These are phyloP conservation scores for Holothuria scabra DNA, from an alignment of 53 echinoderm and acorn worm species.

Conservation along the genomic window DNA sequence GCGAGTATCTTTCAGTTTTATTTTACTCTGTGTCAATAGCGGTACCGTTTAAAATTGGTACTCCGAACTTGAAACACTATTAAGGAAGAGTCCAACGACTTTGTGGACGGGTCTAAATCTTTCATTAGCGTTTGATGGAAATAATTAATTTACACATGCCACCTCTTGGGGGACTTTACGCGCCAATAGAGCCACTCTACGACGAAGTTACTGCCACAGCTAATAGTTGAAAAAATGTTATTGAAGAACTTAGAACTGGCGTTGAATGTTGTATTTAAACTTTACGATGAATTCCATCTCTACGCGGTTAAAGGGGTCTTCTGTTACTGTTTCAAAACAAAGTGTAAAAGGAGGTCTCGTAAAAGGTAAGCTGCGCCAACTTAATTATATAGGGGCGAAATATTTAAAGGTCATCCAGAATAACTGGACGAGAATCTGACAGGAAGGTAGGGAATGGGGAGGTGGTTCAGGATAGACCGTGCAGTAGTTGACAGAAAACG, in stretches of 20 bases:
- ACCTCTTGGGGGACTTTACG: slow-evolving; percentile 18
- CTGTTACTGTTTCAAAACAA: too few relatives aligned
- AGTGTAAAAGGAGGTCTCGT: too few relatives aligned
- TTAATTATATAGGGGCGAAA: too few relatives aligned
- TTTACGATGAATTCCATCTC: slow-evolving; percentile 29
- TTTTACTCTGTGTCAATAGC: not conserved
- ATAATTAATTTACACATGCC: slow-evolving; percentile 35
- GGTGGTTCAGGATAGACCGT: too few relatives aligned
- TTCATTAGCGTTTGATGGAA: slow-evolving; percentile 38
- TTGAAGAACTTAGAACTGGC: slow-evolving; percentile 1
- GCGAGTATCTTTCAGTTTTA: not conserved
- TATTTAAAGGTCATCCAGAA: too few relatives aligned
- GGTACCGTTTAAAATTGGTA: slow-evolving; percentile 17
- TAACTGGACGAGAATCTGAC: too few relatives aligned
- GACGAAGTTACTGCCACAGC: not conserved
- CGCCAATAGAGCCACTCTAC: slow-evolving; percentile 2
- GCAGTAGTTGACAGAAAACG: too few relatives aligned
- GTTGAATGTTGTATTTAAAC: slow-evolving; percentile 24
- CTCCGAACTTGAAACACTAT: not conserved
- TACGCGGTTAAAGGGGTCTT: too few relatives aligned
- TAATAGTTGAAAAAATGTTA: slow-evolving; percentile 13
- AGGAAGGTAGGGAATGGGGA: too few relatives aligned
- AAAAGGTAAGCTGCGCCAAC: too few relatives aligned
- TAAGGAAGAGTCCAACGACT: slow-evolving; percentile 16
- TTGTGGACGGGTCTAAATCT: slow-evolving; percentile 8